These are phyloP conservation scores for Sarcophilus harrisii DNA, from an alignment of 2,797 vertebrate genomes.

Conservation along the genomic window DNA sequence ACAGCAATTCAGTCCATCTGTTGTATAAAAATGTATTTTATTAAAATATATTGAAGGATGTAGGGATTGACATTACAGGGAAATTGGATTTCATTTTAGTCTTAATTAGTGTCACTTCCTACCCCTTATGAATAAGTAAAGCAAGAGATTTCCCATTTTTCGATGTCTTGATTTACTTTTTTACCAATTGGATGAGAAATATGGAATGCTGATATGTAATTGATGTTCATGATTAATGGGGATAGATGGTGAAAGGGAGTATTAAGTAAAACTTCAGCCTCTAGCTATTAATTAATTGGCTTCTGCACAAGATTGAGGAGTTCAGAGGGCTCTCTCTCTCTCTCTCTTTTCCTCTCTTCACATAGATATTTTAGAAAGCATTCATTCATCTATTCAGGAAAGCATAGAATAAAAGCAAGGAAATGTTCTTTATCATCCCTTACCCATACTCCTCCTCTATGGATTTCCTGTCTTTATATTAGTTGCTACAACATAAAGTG, in stretches of 20 bases:
- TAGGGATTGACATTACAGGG: background rate
- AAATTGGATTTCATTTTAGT: constrained; percentile 23
- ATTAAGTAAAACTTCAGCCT: background rate
- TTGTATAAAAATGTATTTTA: background rate
- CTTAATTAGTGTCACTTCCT: constrained; percentile 32
- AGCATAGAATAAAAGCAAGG: constrained; percentile 1
- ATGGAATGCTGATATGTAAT: background rate
- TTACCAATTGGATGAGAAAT: background rate
- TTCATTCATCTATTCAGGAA: background rate
- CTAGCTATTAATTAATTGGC: constrained; percentile 9
- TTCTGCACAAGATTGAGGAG: background rate
- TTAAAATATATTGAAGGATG: constrained; percentile 1
- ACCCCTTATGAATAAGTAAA: background rate
- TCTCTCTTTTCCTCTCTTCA: background rate
- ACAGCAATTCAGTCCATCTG: background rate
- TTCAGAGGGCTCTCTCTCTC: background rate
- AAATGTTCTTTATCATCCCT: background rate
- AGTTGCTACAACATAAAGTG: background rate
- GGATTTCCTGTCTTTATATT: background rate
- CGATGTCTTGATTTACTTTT: constrained; percentile 9
- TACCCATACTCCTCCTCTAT: background rate
- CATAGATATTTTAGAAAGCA: background rate
- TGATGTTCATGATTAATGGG: constrained; percentile 20
- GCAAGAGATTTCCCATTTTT: background rate
- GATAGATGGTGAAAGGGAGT: background rate